Evolutionary conservation across 2,113 vertebrate genomes (phyloP).

Genomic region (Neogale vison): DNA sequence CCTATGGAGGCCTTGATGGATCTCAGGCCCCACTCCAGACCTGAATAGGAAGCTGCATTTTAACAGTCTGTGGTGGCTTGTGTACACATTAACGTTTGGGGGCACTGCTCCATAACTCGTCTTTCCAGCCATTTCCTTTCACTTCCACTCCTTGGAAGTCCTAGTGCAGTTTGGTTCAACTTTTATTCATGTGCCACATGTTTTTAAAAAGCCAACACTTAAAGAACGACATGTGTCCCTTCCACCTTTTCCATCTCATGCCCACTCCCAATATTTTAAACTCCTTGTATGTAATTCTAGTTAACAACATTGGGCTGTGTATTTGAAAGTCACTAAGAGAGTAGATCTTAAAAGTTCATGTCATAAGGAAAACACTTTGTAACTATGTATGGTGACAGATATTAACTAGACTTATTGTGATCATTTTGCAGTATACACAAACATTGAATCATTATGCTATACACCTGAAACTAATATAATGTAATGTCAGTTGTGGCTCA

Average conservation of each 20-base stretch:
- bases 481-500: background rate
- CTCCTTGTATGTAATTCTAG: too few relatives aligned
- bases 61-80: background rate
- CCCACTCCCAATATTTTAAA: background rate
- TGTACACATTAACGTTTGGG: background rate
- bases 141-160: background rate
- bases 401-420: background rate
- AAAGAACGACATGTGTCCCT: background rate
- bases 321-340: background rate
- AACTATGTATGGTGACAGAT: background rate
- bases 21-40: background rate
- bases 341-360: background rate
- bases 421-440: background rate
- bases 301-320: background rate
- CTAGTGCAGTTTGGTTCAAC: background rate
- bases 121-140: background rate
- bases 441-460: background rate
- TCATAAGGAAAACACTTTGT: background rate
- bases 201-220: background rate
- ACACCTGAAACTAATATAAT: background rate
- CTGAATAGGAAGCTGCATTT: background rate
- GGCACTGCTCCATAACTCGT: background rate
- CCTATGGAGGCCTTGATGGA: background rate
- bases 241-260: background rate
- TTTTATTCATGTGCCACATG: background rate